phyloP scores from a whole-genome alignment of 2,888 invertebrate species.

The Agrenia bidenticulata region DNA sequence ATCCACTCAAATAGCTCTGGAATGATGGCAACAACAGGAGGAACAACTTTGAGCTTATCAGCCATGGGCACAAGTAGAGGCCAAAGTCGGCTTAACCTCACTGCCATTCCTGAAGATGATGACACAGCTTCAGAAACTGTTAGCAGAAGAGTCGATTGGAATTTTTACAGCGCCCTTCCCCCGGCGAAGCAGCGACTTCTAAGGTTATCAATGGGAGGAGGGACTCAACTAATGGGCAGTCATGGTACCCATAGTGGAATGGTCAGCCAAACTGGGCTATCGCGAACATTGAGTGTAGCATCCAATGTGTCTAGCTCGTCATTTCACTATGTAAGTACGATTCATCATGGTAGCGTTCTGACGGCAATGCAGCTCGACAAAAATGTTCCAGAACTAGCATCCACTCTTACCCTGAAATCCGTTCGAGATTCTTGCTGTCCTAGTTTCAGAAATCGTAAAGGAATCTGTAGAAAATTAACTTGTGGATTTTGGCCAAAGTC shows the following conservation, averaged over 20 bases:
- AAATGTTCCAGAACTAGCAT: conserved; percentile 62
- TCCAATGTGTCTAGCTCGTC: conserved; percentile 77
- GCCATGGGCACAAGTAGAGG: conserved; percentile 25
- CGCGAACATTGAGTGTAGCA: conserved; percentile 59
- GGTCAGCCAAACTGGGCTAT: conserved; percentile 23
- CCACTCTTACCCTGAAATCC: conserved; percentile 68
- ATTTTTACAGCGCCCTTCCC: conserved; percentile 29
- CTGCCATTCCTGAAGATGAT: conserved; percentile 46
- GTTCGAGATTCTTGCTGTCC: conserved; percentile 35
- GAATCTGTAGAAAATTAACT: neutral
- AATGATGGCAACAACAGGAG: neutral
- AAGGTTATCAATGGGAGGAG: conserved; percentile 28
- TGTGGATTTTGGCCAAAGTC: conserved; percentile 12
- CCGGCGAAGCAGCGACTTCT: conserved; percentile 33
- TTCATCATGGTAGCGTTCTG: conserved; percentile 80
- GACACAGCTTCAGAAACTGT: conserved; percentile 18
- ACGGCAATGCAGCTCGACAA: conserved; percentile 69
- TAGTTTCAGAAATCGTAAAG: neutral
- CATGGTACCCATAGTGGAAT: neutral
- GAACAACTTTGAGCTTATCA: conserved; percentile 5
- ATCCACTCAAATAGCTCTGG: neutral
- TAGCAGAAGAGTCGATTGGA: conserved; percentile 25
- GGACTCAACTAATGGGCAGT: conserved; percentile 12
- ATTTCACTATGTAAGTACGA: conserved; percentile 80
- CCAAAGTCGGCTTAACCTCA: conserved; percentile 40